These are phyloP conservation scores for Drosophila micromelanica DNA, from an alignment of 1,140 invertebrate genomes.

Conservation along the genomic window DNA sequence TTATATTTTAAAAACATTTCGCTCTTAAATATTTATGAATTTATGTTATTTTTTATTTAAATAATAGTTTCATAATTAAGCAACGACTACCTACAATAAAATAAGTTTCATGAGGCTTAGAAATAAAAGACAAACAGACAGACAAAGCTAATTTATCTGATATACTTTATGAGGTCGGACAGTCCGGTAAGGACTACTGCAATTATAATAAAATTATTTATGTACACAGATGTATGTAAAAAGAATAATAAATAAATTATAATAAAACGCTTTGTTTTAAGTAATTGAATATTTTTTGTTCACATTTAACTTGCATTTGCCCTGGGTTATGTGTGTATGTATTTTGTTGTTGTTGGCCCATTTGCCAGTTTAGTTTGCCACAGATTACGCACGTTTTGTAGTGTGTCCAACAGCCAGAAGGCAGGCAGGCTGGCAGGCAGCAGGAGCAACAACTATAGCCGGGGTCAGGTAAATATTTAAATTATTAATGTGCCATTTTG, in stretches of 20 bases:
- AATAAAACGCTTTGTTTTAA: constrained; percentile 7
- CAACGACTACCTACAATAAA: too few relatives aligned
- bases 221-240: not conserved
- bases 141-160: too few relatives aligned
- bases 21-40: too few relatives aligned
- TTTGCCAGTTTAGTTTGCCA: constrained; percentile 28
- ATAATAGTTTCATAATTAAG: too few relatives aligned
- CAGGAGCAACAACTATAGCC: constrained; percentile 8
- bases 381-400: constrained; percentile 76
- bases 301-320: not conserved
- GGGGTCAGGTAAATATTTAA: constrained; percentile 65
- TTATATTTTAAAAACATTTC: too few relatives aligned
- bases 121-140: too few relatives aligned
- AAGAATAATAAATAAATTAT: not conserved
- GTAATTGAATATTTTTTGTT: constrained; percentile 5
- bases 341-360: constrained; percentile 10
- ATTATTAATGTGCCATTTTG: constrained; percentile 79
- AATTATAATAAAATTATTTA: too few relatives aligned
- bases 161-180: too few relatives aligned
- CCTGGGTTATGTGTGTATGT: not conserved
- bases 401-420: constrained; percentile 41
- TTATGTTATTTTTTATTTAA: too few relatives aligned
- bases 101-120: too few relatives aligned
- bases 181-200: too few relatives aligned
- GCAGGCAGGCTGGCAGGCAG: too few relatives aligned